Evolutionary conservation across 2,113 vertebrate genomes (phyloP), one percentile per base, ranked within the genome.

Genomic region (Motacilla alba): DNA sequence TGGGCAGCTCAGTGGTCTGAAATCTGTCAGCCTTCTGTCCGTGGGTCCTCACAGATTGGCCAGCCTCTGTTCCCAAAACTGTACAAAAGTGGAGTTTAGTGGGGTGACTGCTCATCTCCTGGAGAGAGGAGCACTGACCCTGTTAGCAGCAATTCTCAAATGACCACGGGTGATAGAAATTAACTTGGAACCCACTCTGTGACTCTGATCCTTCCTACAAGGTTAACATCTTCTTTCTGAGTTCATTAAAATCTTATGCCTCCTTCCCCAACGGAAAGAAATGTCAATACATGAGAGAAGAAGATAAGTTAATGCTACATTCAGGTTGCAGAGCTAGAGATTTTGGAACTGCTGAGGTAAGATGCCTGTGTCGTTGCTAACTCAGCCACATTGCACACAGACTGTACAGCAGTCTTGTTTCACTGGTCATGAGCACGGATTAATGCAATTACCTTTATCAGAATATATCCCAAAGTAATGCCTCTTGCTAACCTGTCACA

Each of bases 261-360:
- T 92, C 56, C 77, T 91, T 95, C 77, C 91, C 70, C 64, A 78
- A 89, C 91, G 91, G 81, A 87, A 91, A 87, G 66, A 91, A 91
- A 85, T 84, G 69, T 87, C 89, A 92, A 75, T 87, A 91, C 52
- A 23, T 44, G 81, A 78, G 69, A 92, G 87, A 59, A 64, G 74
- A 87, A 89, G 76, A 56, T 55, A 90, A 63, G 86, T 81, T 77
- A 91, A 49, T 79, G 74, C 93, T 91, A 53, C 68, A 31, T 60
- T 56, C 80, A 79, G 81, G 80, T 76, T 94, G 89, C 89, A 84
- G 87, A 91, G 89, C 83, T 73, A 47, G 56, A 89, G 77, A 82
- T 92, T 90, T 93, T 63, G 93, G 94, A 89, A 83, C 23, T 68
- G 87, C 94, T 89, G 91, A 89, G 58, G 53, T 87, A 84, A 87